Base-by-base conservation (phyloP, 2,797 vertebrate species). In the Rhabdomys pumilio region DNA sequence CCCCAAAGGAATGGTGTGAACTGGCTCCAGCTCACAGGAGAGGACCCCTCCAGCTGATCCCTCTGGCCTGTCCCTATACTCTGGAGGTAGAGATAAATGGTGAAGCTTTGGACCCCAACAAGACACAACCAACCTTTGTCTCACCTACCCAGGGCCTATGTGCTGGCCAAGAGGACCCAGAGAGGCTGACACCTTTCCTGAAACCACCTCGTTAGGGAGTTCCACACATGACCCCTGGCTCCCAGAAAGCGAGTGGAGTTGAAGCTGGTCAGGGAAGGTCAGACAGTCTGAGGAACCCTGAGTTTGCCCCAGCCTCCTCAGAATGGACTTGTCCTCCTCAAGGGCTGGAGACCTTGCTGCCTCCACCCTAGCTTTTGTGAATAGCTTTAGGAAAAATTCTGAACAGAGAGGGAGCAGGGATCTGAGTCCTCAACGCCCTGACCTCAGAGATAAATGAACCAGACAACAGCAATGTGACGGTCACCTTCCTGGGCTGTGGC, bases 1-100 rank as follows among this genome's bases (percentile, higher is more conserved):
- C 73, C 88, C 69, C 88, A 63, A 75, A 95, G 50, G 8, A 63
- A 94, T 61, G 76, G 82, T 93, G 75, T 88, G 89, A 97, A 88
- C 86, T 55, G 44, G 89, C 69, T 76, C 69, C 19, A 9, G 85
- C 94, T 41, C 3, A 77, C 31, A 34, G 61, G 2, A 2, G 1
- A 61, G 76, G 24, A 73, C 34, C 15, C 38, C 7, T 73, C 91
- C 76, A 29, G 26, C 82, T 2, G 3, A 11, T 47, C 29, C 0
- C 4, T 0, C 63, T 61, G 44, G 20, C 44, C 91, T 88, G 72
- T 77, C 72, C 61, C 82, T 84, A 22, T 7, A 2, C 65, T 13
- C 47, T 24, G 24, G 20, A n/a, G 31, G 3, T 34, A 1, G 38
- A 61, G 65, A 11, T 2, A 1, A 6, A 77, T 73, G 82, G 82